Base-by-base conservation (phyloP, 64 coral and sea anemone species). In the Orbicella faveolata region DNA sequence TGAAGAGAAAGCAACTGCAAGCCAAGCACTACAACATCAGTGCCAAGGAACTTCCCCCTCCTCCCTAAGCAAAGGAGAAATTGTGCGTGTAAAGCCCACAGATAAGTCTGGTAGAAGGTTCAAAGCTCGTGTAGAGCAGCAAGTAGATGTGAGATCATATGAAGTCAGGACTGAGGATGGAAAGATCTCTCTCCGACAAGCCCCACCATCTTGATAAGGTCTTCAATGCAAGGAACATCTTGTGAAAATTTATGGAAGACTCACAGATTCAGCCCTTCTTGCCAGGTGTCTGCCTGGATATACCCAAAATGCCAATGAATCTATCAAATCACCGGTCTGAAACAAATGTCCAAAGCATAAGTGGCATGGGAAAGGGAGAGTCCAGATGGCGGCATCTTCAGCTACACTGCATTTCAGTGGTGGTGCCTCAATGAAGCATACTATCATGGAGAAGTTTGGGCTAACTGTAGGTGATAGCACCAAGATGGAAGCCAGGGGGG, bases 101-200 rank as follows among this genome's bases (percentile, higher is more conserved):
- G 75, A 52, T 18, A 53, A 0, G 61, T 23, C 52, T 52, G 44
- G 64, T 19, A 19, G 51, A 48, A 78, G 68, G 68, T 36, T 69
- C 36, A 92, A 92, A 39, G 90, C 90, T 62, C 63, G 63, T 34
- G 82, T 92, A 18, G 83, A 92, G 34, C 16, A 74, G n/a, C 75
- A 92, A 81, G 83, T 87, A n/a, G n/a, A n/a, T n/a, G n/a, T n/a
- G n/a, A 92, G 90, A 80, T 92, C 90, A 36, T 92, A 80, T 74
- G 20, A 92, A 23, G 84, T 92, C 2, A 79, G 44, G n/a, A 92
- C 41, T 6, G 83, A 92, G 76, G 90, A 88, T 80, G 90, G 75
- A 19, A 52, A 77, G 69, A 44, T 87, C 2, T 82, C n/a, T n/a
- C n/a, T n/a, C n/a, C n/a, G n/a, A n/a, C n/a, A n/a, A n/a, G n/a